Base-by-base conservation (phyloP, 2,113 vertebrate species). In the Haemorhous mexicanus region DNA sequence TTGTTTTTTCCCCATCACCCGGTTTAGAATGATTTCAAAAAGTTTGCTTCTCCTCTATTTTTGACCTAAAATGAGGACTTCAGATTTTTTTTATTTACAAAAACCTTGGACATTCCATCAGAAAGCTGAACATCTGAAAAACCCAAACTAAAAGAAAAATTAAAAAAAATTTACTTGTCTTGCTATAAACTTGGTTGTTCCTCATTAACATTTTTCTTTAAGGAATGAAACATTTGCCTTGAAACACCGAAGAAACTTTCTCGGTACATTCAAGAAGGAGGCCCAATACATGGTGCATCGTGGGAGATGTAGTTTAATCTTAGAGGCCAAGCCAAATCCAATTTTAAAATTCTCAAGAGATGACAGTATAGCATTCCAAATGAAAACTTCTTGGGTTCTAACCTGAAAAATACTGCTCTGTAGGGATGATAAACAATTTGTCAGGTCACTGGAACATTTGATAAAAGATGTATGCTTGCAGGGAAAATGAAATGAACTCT, bases 361-460 rank as follows among this genome's bases (percentile, higher is more conserved):
- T 3, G 17, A 53, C 68, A 74, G n/a, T 63, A 78, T 15, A 93
- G 39, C 35, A 61, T 67, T 92, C 35, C 64, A 87, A 41, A 75
- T 88, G 68, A 86, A 70, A 68, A 47, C 16, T 81, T 92, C 67
- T 74, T 43, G 47, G 30, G 15, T 44, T 92, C 72, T 72, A 62
- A 90, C 33, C 39, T 76, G 62, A 84, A 83, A 83, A 66, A 33
- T 63, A 44, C 39, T 78, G 72, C 76, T 80, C 75, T 88, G 1
- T 13, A 56, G 63, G 67, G 64, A 75, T 72, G 66, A 75, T 74
- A 75, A 93, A 49, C 37, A 39, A 81, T 92, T 94, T 84, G 37
- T 95, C 61, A 86, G 59, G 61, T 76, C 76, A 50, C 7, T 77
- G 55, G 68, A 95, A 80, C 16, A 3, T 73, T 87, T 26, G 17